These are phyloP conservation scores for Lordiphosa collinella DNA, from an alignment of 1,140 invertebrate genomes.

Conservation along the genomic window DNA sequence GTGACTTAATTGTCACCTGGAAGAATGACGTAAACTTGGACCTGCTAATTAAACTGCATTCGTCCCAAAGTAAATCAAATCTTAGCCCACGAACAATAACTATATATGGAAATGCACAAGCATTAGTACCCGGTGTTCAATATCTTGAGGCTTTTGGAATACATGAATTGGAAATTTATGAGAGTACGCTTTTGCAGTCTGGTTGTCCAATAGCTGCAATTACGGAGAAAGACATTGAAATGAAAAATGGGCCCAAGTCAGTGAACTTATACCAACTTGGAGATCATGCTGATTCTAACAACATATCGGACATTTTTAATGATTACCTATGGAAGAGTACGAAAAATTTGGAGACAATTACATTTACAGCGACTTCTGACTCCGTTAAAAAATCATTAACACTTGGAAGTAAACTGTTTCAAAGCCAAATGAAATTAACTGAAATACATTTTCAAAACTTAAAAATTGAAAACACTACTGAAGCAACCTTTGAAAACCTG, in stretches of 20 bases:
- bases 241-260: not conserved
- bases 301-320: too few relatives aligned
- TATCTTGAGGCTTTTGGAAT: not conserved
- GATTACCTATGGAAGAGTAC: not conserved
- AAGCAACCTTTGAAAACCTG: not conserved
- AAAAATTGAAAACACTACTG: not conserved
- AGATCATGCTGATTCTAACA: too few relatives aligned
- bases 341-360: not conserved
- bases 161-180: not conserved
- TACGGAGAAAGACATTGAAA: not conserved
- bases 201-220: not conserved
- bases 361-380: not conserved
- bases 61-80: too few relatives aligned
- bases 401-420: not conserved
- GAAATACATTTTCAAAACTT: not conserved
- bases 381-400: not conserved
- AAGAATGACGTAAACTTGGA: too few relatives aligned
- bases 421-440: not conserved
- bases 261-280: too few relatives aligned
- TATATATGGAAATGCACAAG: too few relatives aligned
- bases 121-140: not conserved
- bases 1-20: not conserved
- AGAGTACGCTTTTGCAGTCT: not conserved
- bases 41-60: too few relatives aligned
- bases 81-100: too few relatives aligned